Evolutionary conservation across 1,140 invertebrate species (phyloP), one percentile per base, ranked within the genome.

Genomic region (Lycorma delicatula): DNA sequence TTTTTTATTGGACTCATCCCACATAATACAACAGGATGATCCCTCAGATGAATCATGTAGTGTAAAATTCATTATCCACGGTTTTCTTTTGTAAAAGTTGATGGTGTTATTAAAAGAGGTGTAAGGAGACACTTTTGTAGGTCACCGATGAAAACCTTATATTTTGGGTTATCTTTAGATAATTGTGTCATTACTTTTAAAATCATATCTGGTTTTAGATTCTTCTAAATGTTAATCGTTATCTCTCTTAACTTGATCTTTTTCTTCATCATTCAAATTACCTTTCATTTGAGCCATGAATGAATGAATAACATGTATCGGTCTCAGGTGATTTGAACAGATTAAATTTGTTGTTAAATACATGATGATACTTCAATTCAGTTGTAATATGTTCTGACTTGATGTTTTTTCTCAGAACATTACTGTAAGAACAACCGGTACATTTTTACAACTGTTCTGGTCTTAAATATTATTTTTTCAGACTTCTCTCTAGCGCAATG

Each of bases 11-110:
- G 56, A 51, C 27, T 58, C 56, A 53, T 58, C 56, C n/a, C 49
- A 58, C 56, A 52, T 52, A 34, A 58, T 51, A 27, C 56, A 58
- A 29, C 41, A 36, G 23, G 46, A 9, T 52, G 56, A 53, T 36
- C 26, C 50, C 26, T 52, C 56, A 9, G 49, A 52, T 28, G 56
- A 58, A 47, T 58, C 56, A 58, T 44, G 46, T 22, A 58, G 25
- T 9, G 56, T 58, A 20, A 52, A 52, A 41, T 58, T 52, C 12
- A 52, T 18, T 12, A 49, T 58, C 50, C 48, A 58, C 26, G 53
- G 56, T 27, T 58, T 58, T 53, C 50, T 38, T 36, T 58, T 58
- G 28, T 58, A 58, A 46, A 58, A 58, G 41, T 49, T 58, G 31
- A 58, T 36, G 29, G 36, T 34, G 48, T 51, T 28, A 49, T 52